Conservation (phyloP, 1,140 invertebrate species). For the Thereuonema tuberculata region DNA sequence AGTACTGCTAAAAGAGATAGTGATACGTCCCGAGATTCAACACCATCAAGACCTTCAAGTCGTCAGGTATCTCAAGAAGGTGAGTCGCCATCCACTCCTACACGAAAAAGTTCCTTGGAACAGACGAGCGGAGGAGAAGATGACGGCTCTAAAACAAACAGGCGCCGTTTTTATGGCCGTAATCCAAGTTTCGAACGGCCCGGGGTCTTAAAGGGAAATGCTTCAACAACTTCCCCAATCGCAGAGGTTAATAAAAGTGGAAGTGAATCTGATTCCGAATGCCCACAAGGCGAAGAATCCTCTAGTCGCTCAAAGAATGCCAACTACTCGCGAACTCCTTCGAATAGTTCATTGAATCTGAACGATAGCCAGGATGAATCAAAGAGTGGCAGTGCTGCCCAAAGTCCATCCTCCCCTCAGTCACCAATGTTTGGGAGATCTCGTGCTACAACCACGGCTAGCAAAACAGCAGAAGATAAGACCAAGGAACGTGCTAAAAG, state of each 20-base stretch:
- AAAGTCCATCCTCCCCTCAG: background rate
- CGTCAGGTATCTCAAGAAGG: background rate
- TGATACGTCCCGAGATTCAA: background rate
- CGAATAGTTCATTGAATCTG: constrained; percentile 10
- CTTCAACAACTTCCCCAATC: constrained; percentile 13
- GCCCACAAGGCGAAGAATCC: no score
- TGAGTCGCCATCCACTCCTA: background rate
- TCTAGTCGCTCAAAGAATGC: no score
- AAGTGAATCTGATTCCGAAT: constrained; percentile 4
- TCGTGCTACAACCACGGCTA: background rate
- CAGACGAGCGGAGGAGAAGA: constrained; percentile 1
- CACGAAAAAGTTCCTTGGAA: background rate
- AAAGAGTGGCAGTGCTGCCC: background rate
- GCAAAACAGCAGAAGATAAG: constrained; percentile 9
- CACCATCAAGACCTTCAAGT: background rate
- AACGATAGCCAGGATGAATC: constrained; percentile 5
- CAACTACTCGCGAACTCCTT: constrained; percentile 5
- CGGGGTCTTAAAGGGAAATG: constrained; percentile 17
- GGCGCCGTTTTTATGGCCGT: background rate
- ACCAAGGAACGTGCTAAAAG: constrained; percentile 12
- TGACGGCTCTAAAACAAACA: background rate
- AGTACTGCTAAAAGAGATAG: background rate
- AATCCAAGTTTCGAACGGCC: constrained; percentile 6
- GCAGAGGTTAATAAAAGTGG: constrained; percentile 30
- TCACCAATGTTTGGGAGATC: background rate